Evolutionary conservation across 2,888 invertebrate genomes (phyloP).

Genomic region (Pandemis cinnamomeana): DNA sequence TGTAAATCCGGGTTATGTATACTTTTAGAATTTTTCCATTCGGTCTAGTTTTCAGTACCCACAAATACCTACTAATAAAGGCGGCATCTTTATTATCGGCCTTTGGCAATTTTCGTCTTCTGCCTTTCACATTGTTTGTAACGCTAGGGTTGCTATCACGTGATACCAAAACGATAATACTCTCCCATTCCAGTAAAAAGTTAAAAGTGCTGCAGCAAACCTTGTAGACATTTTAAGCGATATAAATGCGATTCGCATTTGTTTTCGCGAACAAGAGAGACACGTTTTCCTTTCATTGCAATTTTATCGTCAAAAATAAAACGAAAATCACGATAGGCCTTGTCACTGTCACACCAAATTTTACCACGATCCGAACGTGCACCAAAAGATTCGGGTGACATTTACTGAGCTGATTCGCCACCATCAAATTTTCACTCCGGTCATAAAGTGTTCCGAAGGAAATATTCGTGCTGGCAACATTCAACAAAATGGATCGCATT

Average conservation of each 20-base stretch:
- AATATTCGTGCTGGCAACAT: slow-evolving; percentile 8
- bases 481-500: slow-evolving; percentile 24
- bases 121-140: no score
- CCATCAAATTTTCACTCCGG: slow-evolving; percentile 22
- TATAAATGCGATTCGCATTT: not conserved
- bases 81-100: no score
- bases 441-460: slow-evolving; percentile 18
- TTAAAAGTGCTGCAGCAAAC: no score
- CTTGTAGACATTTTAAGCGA: no score
- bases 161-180: no score
- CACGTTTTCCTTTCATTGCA: not conserved
- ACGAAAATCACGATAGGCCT: not conserved
- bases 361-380: not conserved
- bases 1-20: no score
- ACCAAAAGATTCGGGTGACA: slow-evolving; percentile 14
- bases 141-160: no score
- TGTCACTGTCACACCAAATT: not conserved
- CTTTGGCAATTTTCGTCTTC: no score
- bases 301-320: not conserved
- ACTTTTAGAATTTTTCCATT: no score
- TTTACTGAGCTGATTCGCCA: slow-evolving; percentile 17
- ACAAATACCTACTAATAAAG: no score
- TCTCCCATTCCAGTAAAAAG: no score
- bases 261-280: not conserved
- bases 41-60: no score